Conservation (phyloP, 1,140 invertebrate genomes). For the Bombus superbus region DNA sequence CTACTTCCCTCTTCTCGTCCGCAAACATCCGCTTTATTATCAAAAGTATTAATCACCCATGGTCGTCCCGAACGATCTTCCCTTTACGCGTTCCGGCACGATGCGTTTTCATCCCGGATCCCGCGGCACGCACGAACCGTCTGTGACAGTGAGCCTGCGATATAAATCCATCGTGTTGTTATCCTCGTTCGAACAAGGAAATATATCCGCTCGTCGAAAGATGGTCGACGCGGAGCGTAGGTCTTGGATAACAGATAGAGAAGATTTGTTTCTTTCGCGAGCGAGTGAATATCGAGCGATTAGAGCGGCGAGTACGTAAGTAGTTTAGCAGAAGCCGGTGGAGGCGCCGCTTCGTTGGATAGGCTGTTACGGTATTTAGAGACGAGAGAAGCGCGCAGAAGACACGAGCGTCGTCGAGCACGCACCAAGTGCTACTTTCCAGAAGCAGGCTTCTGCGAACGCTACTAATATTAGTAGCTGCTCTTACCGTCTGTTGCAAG, state of each 20-base stretch:
- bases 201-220: neutral
- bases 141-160: too few species aligned
- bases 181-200: too few species aligned
- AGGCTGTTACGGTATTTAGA: constrained; percentile 6
- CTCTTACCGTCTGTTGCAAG: constrained; percentile 19
- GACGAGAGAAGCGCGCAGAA: constrained; percentile 9
- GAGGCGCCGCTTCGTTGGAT: neutral
- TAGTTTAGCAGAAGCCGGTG: neutral
- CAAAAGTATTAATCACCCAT: neutral
- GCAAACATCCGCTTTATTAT: too few species aligned
- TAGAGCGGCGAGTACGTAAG: too few species aligned
- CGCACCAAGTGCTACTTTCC: constrained; percentile 50
- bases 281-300: too few species aligned
- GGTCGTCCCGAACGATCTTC: neutral
- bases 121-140: neutral
- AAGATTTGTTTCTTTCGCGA: neutral
- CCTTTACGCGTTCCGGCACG: too few species aligned
- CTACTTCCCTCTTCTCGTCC: too few species aligned
- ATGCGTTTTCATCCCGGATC: neutral
- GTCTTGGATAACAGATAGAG: too few species aligned
- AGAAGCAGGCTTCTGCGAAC: constrained; percentile 58
- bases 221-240: neutral
- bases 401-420: neutral
- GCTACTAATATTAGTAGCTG: constrained; percentile 58
- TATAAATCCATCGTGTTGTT: too few species aligned